Conservation (phyloP, 2,113 vertebrate genomes). For the Thermophis baileyi region DNA sequence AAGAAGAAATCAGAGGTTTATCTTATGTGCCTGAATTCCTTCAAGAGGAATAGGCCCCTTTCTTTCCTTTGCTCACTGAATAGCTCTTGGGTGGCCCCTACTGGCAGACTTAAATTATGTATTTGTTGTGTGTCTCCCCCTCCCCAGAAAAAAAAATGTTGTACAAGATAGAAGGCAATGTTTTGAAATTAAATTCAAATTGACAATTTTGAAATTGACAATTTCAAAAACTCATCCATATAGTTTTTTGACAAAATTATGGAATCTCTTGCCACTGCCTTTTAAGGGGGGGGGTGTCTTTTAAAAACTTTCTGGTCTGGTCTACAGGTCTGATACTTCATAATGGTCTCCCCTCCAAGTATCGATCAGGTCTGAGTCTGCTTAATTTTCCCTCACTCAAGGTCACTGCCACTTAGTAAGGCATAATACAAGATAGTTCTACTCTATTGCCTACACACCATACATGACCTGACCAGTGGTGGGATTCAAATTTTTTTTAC, state of each 20-base stretch:
- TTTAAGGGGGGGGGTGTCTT: not conserved
- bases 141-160: not conserved
- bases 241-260: not conserved
- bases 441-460: not conserved
- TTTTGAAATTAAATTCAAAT: not conserved
- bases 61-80: not conserved
- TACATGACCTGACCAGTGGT: not conserved
- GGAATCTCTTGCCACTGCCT: not conserved
- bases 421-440: not conserved
- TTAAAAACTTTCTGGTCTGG: not conserved
- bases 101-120: conserved; percentile 29
- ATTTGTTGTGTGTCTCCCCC: accelerated
- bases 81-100: conserved; percentile 62
- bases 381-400: not conserved
- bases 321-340: not conserved
- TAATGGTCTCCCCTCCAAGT: not conserved
- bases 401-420: not conserved
- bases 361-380: not conserved
- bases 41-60: not conserved
- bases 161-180: not conserved
- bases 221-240: not conserved
- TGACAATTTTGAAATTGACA: not conserved
- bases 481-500: too few relatives aligned
- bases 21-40: not conserved
- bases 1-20: not conserved